Evolutionary conservation across 2,888 invertebrate genomes (phyloP), one percentile per base, ranked within the genome.

Genomic region (Microctonus hyperodae): DNA sequence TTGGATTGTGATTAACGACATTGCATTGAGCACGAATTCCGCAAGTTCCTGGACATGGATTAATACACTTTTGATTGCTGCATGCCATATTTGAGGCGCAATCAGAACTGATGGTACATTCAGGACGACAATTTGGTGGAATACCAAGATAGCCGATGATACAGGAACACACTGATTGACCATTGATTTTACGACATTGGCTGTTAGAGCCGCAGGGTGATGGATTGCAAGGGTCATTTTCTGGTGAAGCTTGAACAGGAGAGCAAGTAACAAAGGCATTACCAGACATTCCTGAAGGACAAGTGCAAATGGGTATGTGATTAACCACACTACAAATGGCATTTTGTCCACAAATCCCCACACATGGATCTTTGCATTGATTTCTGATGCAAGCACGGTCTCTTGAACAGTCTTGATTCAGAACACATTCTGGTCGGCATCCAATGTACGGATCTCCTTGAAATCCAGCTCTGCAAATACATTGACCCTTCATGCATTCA

Each of bases 171-270:
- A 89, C 87, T 31, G 90, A 90, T 68, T 89, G 89, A 66, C 88
- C 87, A 74, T 89, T 88, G 67, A 88, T 86, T 77, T 88, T 88
- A 75, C 88, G 87, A 74, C 91, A 91, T 56, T 89, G 78, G 65
- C 91, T 90, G 81, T 90, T 90, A 22, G 89, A 84, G 20, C 91
- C 91, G 76, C 91, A 92, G 1, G 90, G 90, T 69, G 89, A 88
- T 58, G 90, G 90, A 72, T 86, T 85, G 78, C 91, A 91, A 37
- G 89, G 89, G 81, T 89, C 72, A 35, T 50, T 37, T 28, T 69
- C 55, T 1, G 67, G 64, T 33, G 74, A 71, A 61, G 69, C 78
- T 86, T 86, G 85, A 74, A 89, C 83, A 28, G 85, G 85, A 35
- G 82, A 81, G 77, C 93, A 93, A 65, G 87, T 85, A 35, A 88